phyloP scores from a whole-genome alignment of 2,888 invertebrate genomes.

The Xanthostigma xanthostigma region DNA sequence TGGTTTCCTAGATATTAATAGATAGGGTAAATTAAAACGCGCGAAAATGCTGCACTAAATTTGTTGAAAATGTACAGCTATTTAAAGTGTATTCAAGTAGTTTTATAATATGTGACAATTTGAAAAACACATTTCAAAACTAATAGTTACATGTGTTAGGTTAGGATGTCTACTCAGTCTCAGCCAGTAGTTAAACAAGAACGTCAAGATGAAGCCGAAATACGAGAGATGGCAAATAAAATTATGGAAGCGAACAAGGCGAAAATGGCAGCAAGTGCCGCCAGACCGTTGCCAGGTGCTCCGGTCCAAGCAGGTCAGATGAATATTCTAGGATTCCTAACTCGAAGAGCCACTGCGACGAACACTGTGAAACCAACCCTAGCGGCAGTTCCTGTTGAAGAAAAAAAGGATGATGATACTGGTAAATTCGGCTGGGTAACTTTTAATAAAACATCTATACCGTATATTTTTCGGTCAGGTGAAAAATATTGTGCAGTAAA shows the following conservation, averaged over 20 bases:
- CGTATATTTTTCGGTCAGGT: conserved; percentile 69
- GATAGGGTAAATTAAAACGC: not conserved
- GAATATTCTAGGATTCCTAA: conserved; percentile 15
- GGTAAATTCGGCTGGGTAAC: conserved; percentile 85
- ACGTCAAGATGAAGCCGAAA: conserved; percentile 74
- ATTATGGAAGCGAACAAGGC: conserved; percentile 73
- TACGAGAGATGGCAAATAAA: conserved; percentile 71
- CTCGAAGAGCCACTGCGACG: conserved; percentile 19
- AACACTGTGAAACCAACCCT: conserved; percentile 24
- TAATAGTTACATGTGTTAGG: not conserved
- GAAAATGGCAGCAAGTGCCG: conserved; percentile 34
- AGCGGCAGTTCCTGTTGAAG: conserved; percentile 27
- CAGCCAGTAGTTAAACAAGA: conserved; percentile 44
- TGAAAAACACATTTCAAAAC: not conserved
- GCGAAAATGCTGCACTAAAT: not conserved
- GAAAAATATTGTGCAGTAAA: conserved; percentile 88
- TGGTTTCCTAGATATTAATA: not conserved
- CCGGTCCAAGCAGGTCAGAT: conserved; percentile 7
- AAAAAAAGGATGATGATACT: conserved; percentile 56
- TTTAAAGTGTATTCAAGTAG: not conserved
- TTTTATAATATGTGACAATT: not conserved
- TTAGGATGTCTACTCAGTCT: conserved; percentile 8
- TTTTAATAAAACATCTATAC: conserved; percentile 73
- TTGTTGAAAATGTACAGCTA: not conserved
- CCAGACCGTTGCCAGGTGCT: conserved; percentile 15